Percentiles rank a stretch among this genome's conserved stretches.
Evolutionary conservation across 2,888 invertebrate species (phyloP).

Genomic region (Cremastinae sp.): DNA sequence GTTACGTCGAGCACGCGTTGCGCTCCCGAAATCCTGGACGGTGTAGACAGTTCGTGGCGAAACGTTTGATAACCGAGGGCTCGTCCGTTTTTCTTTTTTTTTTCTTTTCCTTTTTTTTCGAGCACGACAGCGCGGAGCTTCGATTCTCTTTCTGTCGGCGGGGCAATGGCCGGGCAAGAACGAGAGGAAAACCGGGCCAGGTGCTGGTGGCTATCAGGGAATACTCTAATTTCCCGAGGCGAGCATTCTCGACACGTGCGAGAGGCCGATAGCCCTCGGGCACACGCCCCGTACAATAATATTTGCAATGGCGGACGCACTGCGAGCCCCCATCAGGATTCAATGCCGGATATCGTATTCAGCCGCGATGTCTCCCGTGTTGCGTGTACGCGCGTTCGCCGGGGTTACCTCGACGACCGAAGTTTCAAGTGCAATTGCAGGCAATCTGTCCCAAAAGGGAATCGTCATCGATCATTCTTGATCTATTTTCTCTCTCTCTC

Average conservation of each 20-base stretch:
- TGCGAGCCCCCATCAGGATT: not conserved
- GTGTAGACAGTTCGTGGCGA: not conserved
- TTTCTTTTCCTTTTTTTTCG: slow-evolving; percentile 8
- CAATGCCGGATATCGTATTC: slow-evolving; percentile 25
- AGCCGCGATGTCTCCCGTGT: not conserved
- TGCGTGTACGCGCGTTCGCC: not conserved
- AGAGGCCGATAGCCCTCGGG: slow-evolving; percentile 42
- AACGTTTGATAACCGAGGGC: not conserved
- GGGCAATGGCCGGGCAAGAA: not conserved
- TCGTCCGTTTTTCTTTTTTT: slow-evolving; percentile 10
- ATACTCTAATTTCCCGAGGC: slow-evolving; percentile 65
- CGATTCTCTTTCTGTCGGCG: slow-evolving; percentile 33
- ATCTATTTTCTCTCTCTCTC: too few relatives aligned
- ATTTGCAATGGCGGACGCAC: slow-evolving; percentile 54
- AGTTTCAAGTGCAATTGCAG: slow-evolving; percentile 29
- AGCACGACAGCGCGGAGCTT: not conserved
- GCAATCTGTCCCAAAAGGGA: slow-evolving; percentile 49
- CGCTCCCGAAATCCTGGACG: slow-evolving; percentile 19
- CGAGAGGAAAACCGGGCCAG: slow-evolving; percentile 2
- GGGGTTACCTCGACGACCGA: slow-evolving; percentile 12
- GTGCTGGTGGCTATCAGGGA: slow-evolving; percentile 45
- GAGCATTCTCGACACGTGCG: slow-evolving; percentile 61
- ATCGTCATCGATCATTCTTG: slow-evolving; percentile 54
- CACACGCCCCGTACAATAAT: slow-evolving; percentile 57
- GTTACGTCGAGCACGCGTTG: slow-evolving; percentile 30